Conservation (phyloP, 2,113 vertebrate genomes). For the Sardina pilchardus region DNA sequence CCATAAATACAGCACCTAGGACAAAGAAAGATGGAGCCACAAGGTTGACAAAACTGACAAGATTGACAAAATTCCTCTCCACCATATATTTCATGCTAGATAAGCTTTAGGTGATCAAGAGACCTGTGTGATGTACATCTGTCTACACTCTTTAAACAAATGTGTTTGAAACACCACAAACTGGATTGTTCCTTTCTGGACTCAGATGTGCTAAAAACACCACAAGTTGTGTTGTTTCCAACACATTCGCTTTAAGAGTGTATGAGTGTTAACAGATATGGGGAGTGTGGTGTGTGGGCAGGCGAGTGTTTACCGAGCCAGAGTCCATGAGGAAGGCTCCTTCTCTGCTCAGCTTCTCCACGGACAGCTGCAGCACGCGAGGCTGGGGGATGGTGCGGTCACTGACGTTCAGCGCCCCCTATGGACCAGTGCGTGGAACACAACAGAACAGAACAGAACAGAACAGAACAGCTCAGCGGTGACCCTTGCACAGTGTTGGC, state of each 20-base stretch:
- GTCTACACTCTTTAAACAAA: too few species aligned
- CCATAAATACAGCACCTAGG: conserved; percentile 88
- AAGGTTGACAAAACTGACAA: too few species aligned
- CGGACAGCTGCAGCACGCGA: conserved; percentile 86
- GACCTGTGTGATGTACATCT: neutral
- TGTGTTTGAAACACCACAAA: too few species aligned
- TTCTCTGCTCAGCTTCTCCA: conserved; percentile 89
- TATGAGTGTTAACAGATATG: neutral
- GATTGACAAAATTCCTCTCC: neutral
- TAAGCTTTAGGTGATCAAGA: neutral
- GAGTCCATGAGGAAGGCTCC: conserved; percentile 93
- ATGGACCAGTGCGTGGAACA: neutral
- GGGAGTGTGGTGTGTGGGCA: neutral
- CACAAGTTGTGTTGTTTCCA: too few species aligned
- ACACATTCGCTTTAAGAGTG: too few species aligned
- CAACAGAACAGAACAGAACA: neutral
- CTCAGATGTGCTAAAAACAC: too few species aligned
- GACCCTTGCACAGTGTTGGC: neutral
- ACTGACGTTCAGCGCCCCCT: conserved; percentile 88
- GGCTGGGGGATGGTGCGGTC: conserved; percentile 92
- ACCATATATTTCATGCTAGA: neutral
- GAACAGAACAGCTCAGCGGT: neutral
- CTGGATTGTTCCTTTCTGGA: too few species aligned
- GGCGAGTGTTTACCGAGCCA: conserved; percentile 77
- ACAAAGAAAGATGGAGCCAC: neutral